phyloP scores from a whole-genome alignment of 2,888 invertebrate genomes.

The Himalopsyche japonica region DNA sequence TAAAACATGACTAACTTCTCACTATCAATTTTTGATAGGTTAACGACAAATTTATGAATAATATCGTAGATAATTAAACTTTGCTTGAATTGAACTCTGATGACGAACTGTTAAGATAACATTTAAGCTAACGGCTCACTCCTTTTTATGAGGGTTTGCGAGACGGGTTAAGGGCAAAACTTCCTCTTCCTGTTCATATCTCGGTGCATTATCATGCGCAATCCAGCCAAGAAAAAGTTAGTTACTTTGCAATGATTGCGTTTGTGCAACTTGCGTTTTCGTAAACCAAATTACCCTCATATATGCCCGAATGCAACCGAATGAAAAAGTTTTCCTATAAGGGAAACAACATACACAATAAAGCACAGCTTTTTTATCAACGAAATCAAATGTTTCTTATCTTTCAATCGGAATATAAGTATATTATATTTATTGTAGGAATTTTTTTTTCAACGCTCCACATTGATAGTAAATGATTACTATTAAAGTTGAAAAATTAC shows the following conservation, averaged over 20 bases:
- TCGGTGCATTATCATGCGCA: not conserved
- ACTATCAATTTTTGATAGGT: no score
- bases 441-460: no score
- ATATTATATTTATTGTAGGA: no score
- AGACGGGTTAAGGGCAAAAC: conserved; percentile 39
- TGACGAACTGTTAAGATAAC: not conserved
- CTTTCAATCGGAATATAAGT: not conserved
- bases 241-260: not conserved
- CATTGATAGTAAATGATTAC: no score
- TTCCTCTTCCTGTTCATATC: conserved; percentile 38
- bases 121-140: conserved; percentile 5
- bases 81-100: no score
- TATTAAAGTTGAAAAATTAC: no score
- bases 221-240: not conserved
- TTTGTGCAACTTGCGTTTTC: not conserved
- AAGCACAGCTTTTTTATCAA: not conserved
- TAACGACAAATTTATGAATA: no score
- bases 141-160: conserved; percentile 39
- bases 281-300: not conserved
- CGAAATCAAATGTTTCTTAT: not conserved
- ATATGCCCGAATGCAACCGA: not conserved
- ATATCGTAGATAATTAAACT: no score
- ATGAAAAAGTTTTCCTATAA: not conserved
- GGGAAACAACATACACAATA: not conserved
- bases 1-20: no score